Conservation (phyloP, 2,113 vertebrate genomes). For the Lepus timidus region DNA sequence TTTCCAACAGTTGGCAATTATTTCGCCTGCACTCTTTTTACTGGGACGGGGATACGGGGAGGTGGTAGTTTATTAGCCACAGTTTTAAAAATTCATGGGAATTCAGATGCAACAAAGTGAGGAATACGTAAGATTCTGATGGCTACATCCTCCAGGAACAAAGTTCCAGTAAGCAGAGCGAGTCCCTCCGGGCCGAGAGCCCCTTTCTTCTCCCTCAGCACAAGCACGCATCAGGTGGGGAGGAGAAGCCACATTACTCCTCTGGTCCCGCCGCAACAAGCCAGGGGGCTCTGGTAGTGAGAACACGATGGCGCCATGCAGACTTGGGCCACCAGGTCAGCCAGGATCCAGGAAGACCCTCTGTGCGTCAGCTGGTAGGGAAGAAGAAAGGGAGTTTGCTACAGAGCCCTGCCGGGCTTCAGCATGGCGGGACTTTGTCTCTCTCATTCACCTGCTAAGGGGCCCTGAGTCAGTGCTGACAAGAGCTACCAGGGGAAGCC, state of each 20-base stretch:
- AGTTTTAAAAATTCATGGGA: background rate
- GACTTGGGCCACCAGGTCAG: background rate
- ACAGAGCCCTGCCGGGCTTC: background rate
- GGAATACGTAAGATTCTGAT: background rate
- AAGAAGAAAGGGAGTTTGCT: slow-evolving; percentile 17
- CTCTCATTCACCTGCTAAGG: background rate
- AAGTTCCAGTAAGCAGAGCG: background rate
- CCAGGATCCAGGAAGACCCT: background rate
- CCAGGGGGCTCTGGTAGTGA: background rate
- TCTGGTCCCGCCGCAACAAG: background rate
- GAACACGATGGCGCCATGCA: background rate
- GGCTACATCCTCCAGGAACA: background rate
- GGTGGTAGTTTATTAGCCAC: background rate
- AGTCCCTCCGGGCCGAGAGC: background rate
- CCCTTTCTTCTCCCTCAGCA: background rate
- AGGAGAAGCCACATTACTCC: background rate
- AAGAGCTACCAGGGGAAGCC: background rate
- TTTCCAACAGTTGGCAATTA: slow-evolving; percentile 24
- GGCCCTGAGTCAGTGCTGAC: background rate
- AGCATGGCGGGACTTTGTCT: background rate
- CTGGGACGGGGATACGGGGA: background rate
- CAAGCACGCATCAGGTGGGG: background rate
- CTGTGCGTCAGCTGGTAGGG: background rate
- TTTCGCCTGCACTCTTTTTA: slow-evolving; percentile 29
- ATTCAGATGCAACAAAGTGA: slow-evolving; percentile 24